These are phyloP conservation scores for Microtus pennsylvanicus DNA, from an alignment of 2,113 vertebrate species.

Conservation along the genomic window DNA sequence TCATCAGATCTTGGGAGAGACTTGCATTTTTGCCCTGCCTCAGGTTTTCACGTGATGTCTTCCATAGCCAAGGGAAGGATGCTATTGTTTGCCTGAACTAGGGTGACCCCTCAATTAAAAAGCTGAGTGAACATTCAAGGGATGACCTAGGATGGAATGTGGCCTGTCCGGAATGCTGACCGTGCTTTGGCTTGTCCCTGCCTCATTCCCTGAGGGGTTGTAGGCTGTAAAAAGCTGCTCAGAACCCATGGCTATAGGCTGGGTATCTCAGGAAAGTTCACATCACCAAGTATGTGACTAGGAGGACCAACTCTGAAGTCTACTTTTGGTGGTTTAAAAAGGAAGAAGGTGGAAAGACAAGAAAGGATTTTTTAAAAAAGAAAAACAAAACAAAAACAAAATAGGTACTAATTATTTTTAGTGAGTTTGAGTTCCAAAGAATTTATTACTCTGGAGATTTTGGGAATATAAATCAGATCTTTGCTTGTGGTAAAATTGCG, in stretches of 20 bases:
- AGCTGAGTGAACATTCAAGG: neutral
- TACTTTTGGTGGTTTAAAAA: neutral
- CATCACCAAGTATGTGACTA: neutral
- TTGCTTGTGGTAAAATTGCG: neutral
- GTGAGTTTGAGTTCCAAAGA: slow-evolving; percentile 32
- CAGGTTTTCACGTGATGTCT: neutral
- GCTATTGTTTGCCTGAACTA: neutral
- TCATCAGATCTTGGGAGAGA: neutral
- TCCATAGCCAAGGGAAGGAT: neutral
- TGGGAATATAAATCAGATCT: neutral
- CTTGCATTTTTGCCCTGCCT: neutral
- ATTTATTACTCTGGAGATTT: neutral
- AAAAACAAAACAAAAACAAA: neutral
- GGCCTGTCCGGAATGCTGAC: neutral
- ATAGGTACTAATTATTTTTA: slow-evolving; percentile 3
- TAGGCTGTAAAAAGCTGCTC: neutral
- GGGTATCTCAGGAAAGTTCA: neutral
- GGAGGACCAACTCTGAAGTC: neutral
- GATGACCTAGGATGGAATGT: neutral
- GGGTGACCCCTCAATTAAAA: neutral
- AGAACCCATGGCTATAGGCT: neutral
- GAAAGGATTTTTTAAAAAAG: neutral
- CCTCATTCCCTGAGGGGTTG: neutral
- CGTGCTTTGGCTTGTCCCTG: neutral
- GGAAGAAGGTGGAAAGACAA: neutral